Evolutionary conservation across 2,888 invertebrate genomes (phyloP).

Genomic region (Phoronis australis): DNA sequence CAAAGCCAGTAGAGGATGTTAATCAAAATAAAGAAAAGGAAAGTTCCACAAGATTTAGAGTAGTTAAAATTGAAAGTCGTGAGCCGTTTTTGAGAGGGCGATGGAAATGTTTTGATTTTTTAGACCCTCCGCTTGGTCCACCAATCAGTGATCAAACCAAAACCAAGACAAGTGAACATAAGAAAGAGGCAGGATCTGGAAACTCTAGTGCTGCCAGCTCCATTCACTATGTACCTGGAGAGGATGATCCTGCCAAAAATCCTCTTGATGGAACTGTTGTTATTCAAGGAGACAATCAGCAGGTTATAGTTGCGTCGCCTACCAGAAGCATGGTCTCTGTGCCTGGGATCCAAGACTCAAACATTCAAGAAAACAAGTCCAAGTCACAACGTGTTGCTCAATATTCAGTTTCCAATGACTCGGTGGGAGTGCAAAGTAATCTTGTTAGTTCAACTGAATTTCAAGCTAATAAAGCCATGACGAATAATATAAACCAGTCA

Average conservation of each 20-base stretch:
- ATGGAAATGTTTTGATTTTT: slow-evolving; percentile 92
- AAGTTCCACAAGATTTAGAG: slow-evolving; percentile 69
- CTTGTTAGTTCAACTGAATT: too few species aligned
- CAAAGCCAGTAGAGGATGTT: slow-evolving; percentile 1
- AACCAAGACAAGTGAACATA: slow-evolving; percentile 8
- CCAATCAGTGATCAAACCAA: slow-evolving; percentile 19
- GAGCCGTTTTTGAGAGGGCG: slow-evolving; percentile 86
- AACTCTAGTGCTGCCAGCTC: slow-evolving; percentile 48
- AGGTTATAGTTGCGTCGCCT: too few species aligned
- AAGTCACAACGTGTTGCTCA: too few species aligned
- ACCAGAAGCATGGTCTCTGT: too few species aligned
- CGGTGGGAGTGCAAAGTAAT: too few species aligned
- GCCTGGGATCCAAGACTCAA: too few species aligned
- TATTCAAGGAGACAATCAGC: too few species aligned
- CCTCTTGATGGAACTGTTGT: too few species aligned
- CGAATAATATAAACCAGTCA: too few species aligned
- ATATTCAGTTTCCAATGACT: too few species aligned
- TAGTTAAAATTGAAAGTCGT: slow-evolving; percentile 93
- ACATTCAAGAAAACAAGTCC: too few species aligned
- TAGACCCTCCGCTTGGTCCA: slow-evolving; percentile 68
- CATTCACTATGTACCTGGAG: slow-evolving; percentile 43
- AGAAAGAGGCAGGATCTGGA: slow-evolving; percentile 26
- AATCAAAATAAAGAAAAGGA: slow-evolving; percentile 26
- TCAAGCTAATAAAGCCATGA: too few species aligned
- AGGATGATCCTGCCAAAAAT: slow-evolving; percentile 47